Conservation (phyloP, 1,140 invertebrate species). For the Melanaphis sacchari region DNA sequence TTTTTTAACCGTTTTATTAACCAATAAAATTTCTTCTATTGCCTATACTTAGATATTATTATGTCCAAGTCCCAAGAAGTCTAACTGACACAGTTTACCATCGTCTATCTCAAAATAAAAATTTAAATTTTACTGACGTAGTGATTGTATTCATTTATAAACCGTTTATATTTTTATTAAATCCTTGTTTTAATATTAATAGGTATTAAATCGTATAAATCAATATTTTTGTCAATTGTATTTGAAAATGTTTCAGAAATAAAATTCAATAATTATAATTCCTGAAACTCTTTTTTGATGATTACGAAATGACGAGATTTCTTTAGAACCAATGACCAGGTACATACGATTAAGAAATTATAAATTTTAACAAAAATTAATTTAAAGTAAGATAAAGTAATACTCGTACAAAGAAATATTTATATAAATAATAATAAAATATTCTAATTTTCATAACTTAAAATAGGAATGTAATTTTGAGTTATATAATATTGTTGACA, state of each 20-base stretch:
- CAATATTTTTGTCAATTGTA: background rate
- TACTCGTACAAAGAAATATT: no score
- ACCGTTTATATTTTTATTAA: background rate
- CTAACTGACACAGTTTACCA: background rate
- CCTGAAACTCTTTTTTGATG: no score
- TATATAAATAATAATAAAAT: background rate
- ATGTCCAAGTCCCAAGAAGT: background rate
- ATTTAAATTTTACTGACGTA: no score
- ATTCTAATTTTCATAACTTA: background rate
- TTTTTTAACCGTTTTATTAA: background rate
- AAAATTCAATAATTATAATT: background rate
- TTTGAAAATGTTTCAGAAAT: background rate
- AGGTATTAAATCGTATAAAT: background rate
- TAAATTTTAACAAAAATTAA: background rate
- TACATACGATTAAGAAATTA: background rate
- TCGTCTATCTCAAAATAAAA: no score
- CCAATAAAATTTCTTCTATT: background rate
- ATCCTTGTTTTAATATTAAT: background rate
- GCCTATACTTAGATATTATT: background rate
- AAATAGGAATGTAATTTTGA: background rate
- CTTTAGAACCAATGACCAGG: background rate
- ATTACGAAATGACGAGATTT: background rate
- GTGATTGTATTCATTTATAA: no score
- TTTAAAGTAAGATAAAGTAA: no score
- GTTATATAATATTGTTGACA: background rate